Conservation (phyloP, 2,888 invertebrate species). For the Axea sp. region DNA sequence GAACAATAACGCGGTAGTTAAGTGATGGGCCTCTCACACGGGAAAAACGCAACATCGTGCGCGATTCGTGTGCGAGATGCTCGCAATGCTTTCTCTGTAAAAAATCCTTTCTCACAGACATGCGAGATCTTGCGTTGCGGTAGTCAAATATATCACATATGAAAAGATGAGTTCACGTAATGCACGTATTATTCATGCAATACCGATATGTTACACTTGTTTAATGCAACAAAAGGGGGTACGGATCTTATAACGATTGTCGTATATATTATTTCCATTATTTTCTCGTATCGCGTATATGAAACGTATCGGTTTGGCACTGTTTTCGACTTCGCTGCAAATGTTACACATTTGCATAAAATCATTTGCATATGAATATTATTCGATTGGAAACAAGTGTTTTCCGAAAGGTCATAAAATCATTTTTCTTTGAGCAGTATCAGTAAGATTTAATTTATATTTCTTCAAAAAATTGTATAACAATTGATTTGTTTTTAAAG, state of each 20-base stretch:
- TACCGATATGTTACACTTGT: slow-evolving; percentile 11
- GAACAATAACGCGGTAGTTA: slow-evolving; percentile 57
- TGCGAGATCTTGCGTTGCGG: slow-evolving; percentile 18
- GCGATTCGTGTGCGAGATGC: too few species aligned
- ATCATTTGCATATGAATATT: slow-evolving; percentile 7
- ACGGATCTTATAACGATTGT: too few species aligned
- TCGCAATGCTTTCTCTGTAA: slow-evolving; percentile 25
- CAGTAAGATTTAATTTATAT: too few species aligned
- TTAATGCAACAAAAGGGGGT: too few species aligned
- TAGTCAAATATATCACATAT: slow-evolving; percentile 24
- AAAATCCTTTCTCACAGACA: slow-evolving; percentile 45
- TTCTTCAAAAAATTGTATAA: too few species aligned
- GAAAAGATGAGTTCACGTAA: slow-evolving; percentile 34
- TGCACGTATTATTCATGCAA: slow-evolving; percentile 16
- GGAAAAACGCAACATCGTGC: slow-evolving; percentile 17
- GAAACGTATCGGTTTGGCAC: not conserved
- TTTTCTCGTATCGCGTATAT: too few species aligned
- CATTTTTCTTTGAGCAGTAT: too few species aligned
- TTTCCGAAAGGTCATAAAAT: too few species aligned
- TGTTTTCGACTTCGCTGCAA: slow-evolving; percentile 3
- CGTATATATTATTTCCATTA: not conserved
- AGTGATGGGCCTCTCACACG: slow-evolving; percentile 39
- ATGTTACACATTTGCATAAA: not conserved
- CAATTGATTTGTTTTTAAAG: too few species aligned
- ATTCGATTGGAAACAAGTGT: not conserved